Base-by-base conservation (phyloP, 1,140 invertebrate species). In the Drosophila subobscura region DNA sequence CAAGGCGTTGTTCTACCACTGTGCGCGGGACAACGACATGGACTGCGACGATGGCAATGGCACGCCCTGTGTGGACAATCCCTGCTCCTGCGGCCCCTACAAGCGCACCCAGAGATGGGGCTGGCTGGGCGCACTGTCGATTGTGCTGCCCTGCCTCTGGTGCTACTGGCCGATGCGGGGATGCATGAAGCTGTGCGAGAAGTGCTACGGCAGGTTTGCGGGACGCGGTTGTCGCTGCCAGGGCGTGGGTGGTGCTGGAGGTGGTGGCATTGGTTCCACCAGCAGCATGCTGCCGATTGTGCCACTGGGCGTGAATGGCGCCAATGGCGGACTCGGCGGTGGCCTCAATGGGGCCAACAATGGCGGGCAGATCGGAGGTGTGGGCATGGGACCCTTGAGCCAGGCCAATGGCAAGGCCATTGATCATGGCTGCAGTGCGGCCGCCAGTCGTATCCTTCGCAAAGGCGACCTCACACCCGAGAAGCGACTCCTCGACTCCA, bases 1-100 rank as follows among this genome's bases (percentile, higher is more conserved):
- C 73, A 97, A 98, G 91, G 97, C 95, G 44, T 91, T 97, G 29
- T 97, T 98, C 92, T 99, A 98, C 92, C 97, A 98, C 91, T 98
- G 97, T 92, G 95, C 95, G 65, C 94, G 95, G 85, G 94, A 94
- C 79, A 93, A 93, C 68, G 94, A 94, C 72, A 93, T 93, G 68
- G 95, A 96, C 78, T 94, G 94, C 64, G 95, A 95, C 64, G 95
- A 95, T 59, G 93, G 93, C 46, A 94, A 92, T 25, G 92, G 92
- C 12, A 94, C 93, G 52, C 92, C 93, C 60, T 96, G 95, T 90
- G 96, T 96, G 71, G 96, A 97, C 92, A 95, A 97, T 92, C 97
- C 97, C 3, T 97, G 97, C 92, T 96, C 96, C 51, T 97, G 96
- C 92, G 94, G 94, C 29, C 95, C 96, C 0, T 94, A 95, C 60